A percentile compares a stretch with the other conserved stretches of the same genome.
These are phyloP conservation scores for Scaeva pyrastri DNA, from an alignment of 2,888 invertebrate genomes.

Conservation along the genomic window DNA sequence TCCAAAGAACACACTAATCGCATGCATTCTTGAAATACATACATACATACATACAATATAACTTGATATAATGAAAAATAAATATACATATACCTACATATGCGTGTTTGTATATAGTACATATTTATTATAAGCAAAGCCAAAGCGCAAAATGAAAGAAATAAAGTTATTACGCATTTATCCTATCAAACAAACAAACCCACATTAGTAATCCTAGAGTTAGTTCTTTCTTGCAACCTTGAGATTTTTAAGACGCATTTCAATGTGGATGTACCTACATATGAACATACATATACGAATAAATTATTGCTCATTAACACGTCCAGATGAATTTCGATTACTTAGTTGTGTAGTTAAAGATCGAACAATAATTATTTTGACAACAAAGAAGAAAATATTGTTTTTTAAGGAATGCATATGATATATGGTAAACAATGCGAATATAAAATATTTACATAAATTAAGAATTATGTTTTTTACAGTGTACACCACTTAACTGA, in stretches of 20 bases:
- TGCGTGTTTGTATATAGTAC: no score
- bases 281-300: no score
- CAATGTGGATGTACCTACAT: no score
- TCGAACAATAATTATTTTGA: neutral
- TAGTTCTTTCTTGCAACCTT: neutral
- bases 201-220: neutral
- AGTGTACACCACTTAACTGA: no score
- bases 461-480: no score
- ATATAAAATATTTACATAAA: no score
- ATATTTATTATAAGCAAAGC: no score
- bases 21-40: neutral
- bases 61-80: neutral
- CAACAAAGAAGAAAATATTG: neutral
- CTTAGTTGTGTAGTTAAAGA: slow-evolving; percentile 40
- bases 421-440: no score
- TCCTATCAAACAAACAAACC: slow-evolving; percentile 13
- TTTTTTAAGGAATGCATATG: no score
- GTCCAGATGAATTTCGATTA: slow-evolving; percentile 21
- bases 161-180: no score
- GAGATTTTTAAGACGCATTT: slow-evolving; percentile 29
- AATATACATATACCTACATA: no score
- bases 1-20: neutral
- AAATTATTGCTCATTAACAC: slow-evolving; percentile 1
- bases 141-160: no score
- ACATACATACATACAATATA: neutral